Evolutionary conservation across 2,797 vertebrate genomes (phyloP), one percentile per base, ranked within the genome.

Genomic region (Clarias fuscus): DNA sequence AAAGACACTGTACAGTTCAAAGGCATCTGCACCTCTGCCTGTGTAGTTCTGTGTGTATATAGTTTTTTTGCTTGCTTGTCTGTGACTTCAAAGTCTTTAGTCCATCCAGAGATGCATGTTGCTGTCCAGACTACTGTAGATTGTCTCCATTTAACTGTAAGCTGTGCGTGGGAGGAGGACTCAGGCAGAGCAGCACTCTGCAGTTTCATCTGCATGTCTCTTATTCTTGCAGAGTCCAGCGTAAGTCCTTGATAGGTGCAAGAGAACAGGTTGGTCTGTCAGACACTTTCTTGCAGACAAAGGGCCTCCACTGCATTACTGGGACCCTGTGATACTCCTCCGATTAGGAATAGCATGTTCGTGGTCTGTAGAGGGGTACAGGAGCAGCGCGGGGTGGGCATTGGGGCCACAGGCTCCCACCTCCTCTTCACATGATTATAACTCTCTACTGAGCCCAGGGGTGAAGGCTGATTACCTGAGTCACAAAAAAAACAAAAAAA

Each of bases 281-380:
- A 99, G 91, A 96, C 94, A 0, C 93, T 95, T 87, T 99, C 98
- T 10, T 93, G 94, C 84, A 97, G 91, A 92, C 97, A 97, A 80
- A 99, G 95, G 14, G 96, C 97, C 92, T 99, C 98, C 22, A 98
- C 97, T 0, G 97, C 97, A 0, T 95, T 93, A 86, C 97, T 99
- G 92, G 98, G 98, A 85, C 97, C 97, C 92, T 99, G 98, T n/a
- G 97, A 95, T 59, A 99, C 98, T 24, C 98, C 98, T 0, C 98
- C 98, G 0, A 99, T 97, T 86, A 98, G 88, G 64, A 98, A 97
- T 73, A 99, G 95, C 93, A 96, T 94, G 90, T 92, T 92, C 83
- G 94, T 88, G 0, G 94, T 93, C 20, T 95, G 96, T 86, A 97
- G 93, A 88, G 96, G 95, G 43, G 97, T 95, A 73, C 97, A 97